Conservation (phyloP, 1,140 invertebrate genomes). For the Lepidostoma basale region DNA sequence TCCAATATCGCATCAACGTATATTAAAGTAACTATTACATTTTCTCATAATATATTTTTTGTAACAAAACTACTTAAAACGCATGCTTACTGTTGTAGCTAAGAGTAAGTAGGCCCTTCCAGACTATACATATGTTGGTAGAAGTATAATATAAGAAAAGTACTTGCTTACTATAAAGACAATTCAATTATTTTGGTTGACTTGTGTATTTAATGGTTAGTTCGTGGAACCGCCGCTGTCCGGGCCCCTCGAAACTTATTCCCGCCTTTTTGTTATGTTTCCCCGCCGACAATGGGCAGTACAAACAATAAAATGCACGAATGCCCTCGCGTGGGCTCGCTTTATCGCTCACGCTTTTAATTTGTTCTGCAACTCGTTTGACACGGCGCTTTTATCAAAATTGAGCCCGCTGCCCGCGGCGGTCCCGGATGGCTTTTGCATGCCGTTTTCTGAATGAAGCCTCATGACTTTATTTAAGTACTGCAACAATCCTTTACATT, state of each 20-base stretch:
- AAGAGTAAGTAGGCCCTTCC: too few relatives aligned
- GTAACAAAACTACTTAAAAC: too few relatives aligned
- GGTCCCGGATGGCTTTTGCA: neutral
- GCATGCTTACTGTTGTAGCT: too few relatives aligned
- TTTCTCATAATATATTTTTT: too few relatives aligned
- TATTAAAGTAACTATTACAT: too few relatives aligned
- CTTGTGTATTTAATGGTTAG: too few relatives aligned
- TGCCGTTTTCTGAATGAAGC: conserved; percentile 1
- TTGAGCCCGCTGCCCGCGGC: conserved; percentile 10
- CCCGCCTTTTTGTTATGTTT: neutral
- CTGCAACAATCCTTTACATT: too few relatives aligned
- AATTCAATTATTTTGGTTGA: too few relatives aligned
- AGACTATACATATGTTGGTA: too few relatives aligned
- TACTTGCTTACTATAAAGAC: too few relatives aligned
- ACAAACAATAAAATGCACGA: conserved; percentile 36
- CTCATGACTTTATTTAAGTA: neutral
- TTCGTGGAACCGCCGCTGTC: neutral
- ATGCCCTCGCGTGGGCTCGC: conserved; percentile 9
- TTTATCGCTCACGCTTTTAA: conserved; percentile 39
- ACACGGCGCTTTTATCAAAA: conserved; percentile 20
- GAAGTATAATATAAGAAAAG: too few relatives aligned
- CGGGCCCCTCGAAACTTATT: neutral
- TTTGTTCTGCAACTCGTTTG: conserved; percentile 37
- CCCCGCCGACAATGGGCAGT: conserved; percentile 2
- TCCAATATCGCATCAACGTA: too few relatives aligned